Base-by-base conservation (phyloP, 1,140 invertebrate genomes). In the Pemphigus obesinymphae region DNA sequence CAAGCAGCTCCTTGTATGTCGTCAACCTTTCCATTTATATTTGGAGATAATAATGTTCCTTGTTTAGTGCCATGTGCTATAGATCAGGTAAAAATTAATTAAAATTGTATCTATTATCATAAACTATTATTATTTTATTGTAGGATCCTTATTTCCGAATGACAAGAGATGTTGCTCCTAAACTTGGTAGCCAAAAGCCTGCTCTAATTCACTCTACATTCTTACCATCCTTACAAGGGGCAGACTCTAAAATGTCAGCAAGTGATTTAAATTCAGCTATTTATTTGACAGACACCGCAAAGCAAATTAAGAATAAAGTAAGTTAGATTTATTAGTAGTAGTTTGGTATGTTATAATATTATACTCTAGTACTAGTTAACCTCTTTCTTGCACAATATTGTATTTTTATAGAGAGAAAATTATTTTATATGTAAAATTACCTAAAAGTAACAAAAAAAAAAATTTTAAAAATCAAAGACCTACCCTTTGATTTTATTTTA, bases 41-140 rank as follows among this genome's bases (percentile, higher is more conserved):
- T 99, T 87, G 92, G 90, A 3, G 89, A 92, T 80, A 92, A 91
- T 73, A 95, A 96, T 86, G 89, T 96, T 1, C 94, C 93, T 7
- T 98, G 96, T 86, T 89, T 99, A 1, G 98, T 99, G 84, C 98
- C 98, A 0, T 99, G 97, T 89, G 98, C 97, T 40, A 99, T 99
- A 85, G 98, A 99, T 90, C 98, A 99, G 88, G 91, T 91, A 86
- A 82, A 31, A 58, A n/a, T 50, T 31, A 6, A 43, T 23, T 29
- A 3, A 45, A 48, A 29, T 70, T 70, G 2, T 26, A 2, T n/a
- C n/a, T 15, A 4, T 37, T 34, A 2, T 20, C 31, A 53, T 31
- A 58, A 58, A 55, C 4, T 37, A 23, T 50, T 70, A 40, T 29
- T 45, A 53, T 50, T 83, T 48, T 82, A 75, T 86, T 85, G 15